Evolutionary conservation across 2,113 vertebrate genomes (phyloP), one percentile per base, ranked within the genome.

Genomic region (Gallinago media): DNA sequence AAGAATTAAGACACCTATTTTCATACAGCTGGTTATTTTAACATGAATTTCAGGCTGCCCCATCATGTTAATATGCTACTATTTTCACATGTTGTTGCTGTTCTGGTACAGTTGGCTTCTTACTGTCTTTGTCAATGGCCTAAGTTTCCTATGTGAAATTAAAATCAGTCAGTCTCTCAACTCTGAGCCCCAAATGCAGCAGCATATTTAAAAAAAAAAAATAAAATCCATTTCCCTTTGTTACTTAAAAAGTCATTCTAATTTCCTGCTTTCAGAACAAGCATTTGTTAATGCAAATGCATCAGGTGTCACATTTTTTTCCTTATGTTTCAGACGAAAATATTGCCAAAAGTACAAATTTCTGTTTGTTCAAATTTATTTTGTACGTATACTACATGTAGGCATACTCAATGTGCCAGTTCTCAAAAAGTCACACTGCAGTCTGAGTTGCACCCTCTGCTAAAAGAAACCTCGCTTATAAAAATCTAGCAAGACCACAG

Each of bases 271-370:
- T 94, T 87, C 68, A 92, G 85, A 97, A 88, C 15, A 86, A 31
- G 74, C 79, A 94, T 88, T 96, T 90, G 85, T 76, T 86, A 94
- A 96, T 77, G 73, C 68, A 92, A 96, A 95, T 88, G 49, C 47
- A 94, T 65, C 82, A 36, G 50, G 47, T 32, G 1, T 77, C 63
- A 94, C 75, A 73, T 59, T 88, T 94, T 91, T 94, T 94, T 85
- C 88, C 67, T 70, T 96, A 95, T 88, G 76, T 77, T 94, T 93
- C 79, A 83, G 46, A 89, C 0, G 2, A 94, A 38, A 92, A 79
- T 85, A 92, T 59, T 94, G 88, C 85, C 90, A 92, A 77, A 96
- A 90, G 82, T 80, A 94, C 38, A 85, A 86, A 91, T 92, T 90
- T 84, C 63, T 96, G 46, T 92, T 95, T 95, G 85, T 83, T 94